Evolutionary conservation across 2,888 invertebrate species (phyloP), one percentile per base, ranked within the genome.

Genomic region (Aphidoletes aphidimyza): DNA sequence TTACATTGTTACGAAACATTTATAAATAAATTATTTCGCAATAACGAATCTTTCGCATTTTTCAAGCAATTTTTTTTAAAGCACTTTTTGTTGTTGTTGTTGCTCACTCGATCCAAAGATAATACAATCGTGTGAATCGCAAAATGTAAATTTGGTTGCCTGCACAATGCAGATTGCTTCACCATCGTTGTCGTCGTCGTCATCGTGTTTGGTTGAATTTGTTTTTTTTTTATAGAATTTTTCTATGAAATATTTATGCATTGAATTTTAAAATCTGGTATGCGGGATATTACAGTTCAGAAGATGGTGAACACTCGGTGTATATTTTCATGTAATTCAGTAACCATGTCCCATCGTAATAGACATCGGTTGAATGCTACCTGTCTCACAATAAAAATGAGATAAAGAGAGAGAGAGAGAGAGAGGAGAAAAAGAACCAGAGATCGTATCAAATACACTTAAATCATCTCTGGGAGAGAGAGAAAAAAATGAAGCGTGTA

Each of bases 21-120:
- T 54, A 54, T 54, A 54, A 54, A 54, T 54, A 54, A 54, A 54
- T 54, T 54, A 54, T 54, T 54, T 54, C 54, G 54, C 54, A 54
- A 54, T 54, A 54, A 54, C 54, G 54, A 14, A 54, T 54, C 54
- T 54, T 54, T 54, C 22, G 22, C 54, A 54, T 54, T 22, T 54
- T 54, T 22, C 54, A 54, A 22, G 22, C n/a, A n/a, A n/a, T n/a
- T 54, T 54, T 54, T 54, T 22, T 19, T 39, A 8, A 8, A 5
- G 5, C 39, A 8, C 11, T 39, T 11, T 39, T 8, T 39, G 39
- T 39, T 39, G 39, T 39, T 39, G 5, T 39, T 39, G 11, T 47
- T 47, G 47, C 19, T n/a, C 54, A 6, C 22, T 54, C 17, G 54
- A 54, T 22, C 6, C n/a, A 8, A 54, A 9, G 22, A 54, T 54